These are phyloP conservation scores for Eremobia ochroleuca DNA, from an alignment of 2,888 invertebrate species.

Conservation along the genomic window DNA sequence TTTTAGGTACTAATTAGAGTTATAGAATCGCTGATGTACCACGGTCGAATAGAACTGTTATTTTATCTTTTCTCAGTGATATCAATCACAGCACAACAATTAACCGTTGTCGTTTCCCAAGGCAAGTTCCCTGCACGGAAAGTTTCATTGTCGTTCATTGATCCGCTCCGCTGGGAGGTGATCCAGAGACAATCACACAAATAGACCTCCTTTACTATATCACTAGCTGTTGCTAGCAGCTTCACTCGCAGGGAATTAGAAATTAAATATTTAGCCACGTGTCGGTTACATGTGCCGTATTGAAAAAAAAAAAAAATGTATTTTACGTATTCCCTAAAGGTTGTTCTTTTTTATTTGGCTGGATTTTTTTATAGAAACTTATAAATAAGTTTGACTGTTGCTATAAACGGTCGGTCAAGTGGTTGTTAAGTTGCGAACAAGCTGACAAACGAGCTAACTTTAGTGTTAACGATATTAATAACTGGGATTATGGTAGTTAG, in stretches of 20 bases:
- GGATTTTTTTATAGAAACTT: slow-evolving; percentile 4
- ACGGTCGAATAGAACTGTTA: slow-evolving; percentile 41
- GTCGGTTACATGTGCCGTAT: slow-evolving; percentile 18
- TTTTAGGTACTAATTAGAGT: slow-evolving; percentile 46
- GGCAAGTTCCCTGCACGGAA: slow-evolving; percentile 45
- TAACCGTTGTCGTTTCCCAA: slow-evolving; percentile 55
- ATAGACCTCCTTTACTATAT: slow-evolving; percentile 45
- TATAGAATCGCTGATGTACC: slow-evolving; percentile 35
- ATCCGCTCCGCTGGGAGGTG: slow-evolving; percentile 46
- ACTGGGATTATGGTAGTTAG: slow-evolving; percentile 60
- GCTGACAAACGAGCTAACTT: slow-evolving; percentile 60
- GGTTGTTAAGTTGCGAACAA: slow-evolving; percentile 41
- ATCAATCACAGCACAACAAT: slow-evolving; percentile 56
- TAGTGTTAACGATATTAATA: slow-evolving; percentile 59
- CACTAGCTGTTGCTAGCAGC: slow-evolving; percentile 31
- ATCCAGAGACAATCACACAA: slow-evolving; percentile 60
- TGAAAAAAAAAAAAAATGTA: slow-evolving; percentile 30
- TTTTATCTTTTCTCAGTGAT: slow-evolving; percentile 36
- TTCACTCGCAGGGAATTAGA: slow-evolving; percentile 49
- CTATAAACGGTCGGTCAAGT: slow-evolving; percentile 43
- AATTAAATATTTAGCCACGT: slow-evolving; percentile 54
- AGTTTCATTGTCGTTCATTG: slow-evolving; percentile 58
- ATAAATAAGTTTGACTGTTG: slow-evolving; percentile 6
- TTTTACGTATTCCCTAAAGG: slow-evolving; percentile 15
- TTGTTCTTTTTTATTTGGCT: slow-evolving; percentile 7